Conservation (phyloP, 35 echinoderm and acorn worm genomes). For the Strongylocentrotus purpuratus region DNA sequence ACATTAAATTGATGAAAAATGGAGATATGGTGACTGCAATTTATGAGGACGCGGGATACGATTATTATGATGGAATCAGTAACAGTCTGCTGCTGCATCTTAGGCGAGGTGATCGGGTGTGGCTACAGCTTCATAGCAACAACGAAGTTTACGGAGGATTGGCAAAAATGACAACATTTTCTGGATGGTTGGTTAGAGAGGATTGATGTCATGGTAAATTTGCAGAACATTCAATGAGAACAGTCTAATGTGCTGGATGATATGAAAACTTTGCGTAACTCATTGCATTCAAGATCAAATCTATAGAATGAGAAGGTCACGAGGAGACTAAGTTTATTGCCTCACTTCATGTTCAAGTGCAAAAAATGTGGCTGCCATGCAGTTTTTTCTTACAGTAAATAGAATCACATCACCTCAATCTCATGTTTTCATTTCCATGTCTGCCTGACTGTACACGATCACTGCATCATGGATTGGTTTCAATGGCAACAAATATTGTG, state of each 20-base stretch:
- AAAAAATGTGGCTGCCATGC: conserved; percentile 1
- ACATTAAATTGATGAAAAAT: conserved; percentile 88
- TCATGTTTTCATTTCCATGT: not conserved
- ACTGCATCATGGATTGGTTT: not conserved
- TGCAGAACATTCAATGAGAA: not conserved
- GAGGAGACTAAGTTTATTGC: too few species aligned
- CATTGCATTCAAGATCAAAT: too few species aligned
- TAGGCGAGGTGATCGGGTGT: conserved; percentile 72
- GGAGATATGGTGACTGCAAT: conserved; percentile 65
- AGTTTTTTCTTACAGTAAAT: not conserved
- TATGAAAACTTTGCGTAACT: not conserved
- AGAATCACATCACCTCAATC: not conserved
- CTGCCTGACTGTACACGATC: not conserved
- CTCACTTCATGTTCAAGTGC: too few species aligned
- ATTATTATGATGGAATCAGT: conserved; percentile 82
- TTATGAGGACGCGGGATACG: conserved; percentile 88
- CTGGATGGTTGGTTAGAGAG: conserved; percentile 83
- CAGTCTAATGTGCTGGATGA: not conserved
- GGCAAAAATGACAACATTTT: conserved; percentile 88
- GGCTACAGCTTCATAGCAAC: conserved; percentile 82
- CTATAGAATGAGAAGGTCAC: too few species aligned
- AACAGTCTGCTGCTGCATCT: conserved; percentile 86
- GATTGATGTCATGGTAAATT: conserved; percentile 39
- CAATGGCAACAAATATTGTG: not conserved
- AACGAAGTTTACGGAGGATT: conserved; percentile 83